phyloP scores from a whole-genome alignment of 2,888 invertebrate genomes.

The Ochropleura plecta region DNA sequence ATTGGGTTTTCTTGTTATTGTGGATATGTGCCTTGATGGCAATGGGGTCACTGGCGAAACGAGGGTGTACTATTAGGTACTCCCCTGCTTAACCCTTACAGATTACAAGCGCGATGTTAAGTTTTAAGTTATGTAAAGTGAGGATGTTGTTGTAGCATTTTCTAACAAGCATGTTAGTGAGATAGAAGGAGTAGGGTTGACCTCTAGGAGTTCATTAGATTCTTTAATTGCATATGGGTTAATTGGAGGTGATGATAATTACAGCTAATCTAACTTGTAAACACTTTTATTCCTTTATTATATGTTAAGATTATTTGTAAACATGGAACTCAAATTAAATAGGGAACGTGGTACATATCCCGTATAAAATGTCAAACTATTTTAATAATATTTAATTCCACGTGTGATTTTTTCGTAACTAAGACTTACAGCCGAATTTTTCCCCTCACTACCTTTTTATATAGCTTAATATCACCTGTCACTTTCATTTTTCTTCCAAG shows the following conservation, averaged over 20 bases:
- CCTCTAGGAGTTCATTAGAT: neutral
- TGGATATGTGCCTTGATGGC: no score
- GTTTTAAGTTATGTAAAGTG: no score
- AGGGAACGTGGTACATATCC: no score
- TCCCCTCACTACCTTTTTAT: neutral
- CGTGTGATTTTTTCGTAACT: neutral
- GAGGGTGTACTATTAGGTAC: no score
- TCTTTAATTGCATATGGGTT: neutral
- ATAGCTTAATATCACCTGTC: neutral
- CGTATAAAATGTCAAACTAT: neutral
- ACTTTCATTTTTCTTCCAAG: neutral
- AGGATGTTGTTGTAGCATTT: neutral
- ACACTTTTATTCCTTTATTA: neutral
- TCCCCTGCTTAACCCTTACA: no score
- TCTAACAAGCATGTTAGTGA: neutral
- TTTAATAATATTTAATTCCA: neutral
- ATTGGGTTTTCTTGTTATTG: no score
- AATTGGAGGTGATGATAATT: neutral
- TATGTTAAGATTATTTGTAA: no score
- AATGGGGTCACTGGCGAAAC: no score
- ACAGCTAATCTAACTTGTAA: neutral
- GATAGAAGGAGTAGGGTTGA: neutral
- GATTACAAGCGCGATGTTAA: no score
- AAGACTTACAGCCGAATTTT: neutral
- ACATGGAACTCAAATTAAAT: no score